These are phyloP conservation scores for Lycaena phlaeas DNA, from an alignment of 2,888 invertebrate genomes.

Conservation along the genomic window DNA sequence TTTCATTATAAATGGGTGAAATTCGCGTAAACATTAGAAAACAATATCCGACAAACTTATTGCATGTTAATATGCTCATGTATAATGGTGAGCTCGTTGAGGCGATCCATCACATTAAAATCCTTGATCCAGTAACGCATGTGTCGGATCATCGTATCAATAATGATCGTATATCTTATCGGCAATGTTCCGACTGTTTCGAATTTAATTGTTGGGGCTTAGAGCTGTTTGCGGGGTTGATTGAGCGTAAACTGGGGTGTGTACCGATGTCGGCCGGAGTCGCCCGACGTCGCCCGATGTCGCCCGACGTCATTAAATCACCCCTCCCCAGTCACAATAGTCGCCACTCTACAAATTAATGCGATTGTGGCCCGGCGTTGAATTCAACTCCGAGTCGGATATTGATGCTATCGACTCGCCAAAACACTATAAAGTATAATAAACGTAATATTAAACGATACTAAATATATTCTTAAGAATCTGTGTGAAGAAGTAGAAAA, in stretches of 20 bases:
- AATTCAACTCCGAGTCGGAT: slow-evolving; percentile 17
- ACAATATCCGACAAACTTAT: too few species aligned
- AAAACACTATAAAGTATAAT: not conserved
- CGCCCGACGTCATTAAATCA: slow-evolving; percentile 70
- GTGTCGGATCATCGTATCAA: slow-evolving; percentile 20
- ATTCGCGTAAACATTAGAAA: too few species aligned
- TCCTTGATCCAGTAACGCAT: slow-evolving; percentile 20
- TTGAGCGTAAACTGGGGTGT: slow-evolving; percentile 70
- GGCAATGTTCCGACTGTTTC: slow-evolving; percentile 58
- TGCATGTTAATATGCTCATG: not conserved
- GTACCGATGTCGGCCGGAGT: too few species aligned
- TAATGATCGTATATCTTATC: slow-evolving; percentile 52
- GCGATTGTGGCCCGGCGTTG: slow-evolving; percentile 40
- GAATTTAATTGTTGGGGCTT: slow-evolving; percentile 65
- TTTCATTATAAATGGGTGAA: too few species aligned
- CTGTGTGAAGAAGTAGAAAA: too few species aligned
- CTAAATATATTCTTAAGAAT: too few species aligned
- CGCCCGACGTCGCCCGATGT: too few species aligned
- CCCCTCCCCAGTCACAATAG: slow-evolving; percentile 42
- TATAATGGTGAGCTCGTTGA: not conserved
- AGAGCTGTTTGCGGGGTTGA: slow-evolving; percentile 68
- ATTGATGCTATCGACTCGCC: slow-evolving; percentile 5
- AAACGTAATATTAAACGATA: too few species aligned
- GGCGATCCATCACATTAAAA: not conserved
- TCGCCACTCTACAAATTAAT: slow-evolving; percentile 65